Base-by-base conservation (phyloP, 2,113 vertebrate species). In the Megaptera novaeangliae region DNA sequence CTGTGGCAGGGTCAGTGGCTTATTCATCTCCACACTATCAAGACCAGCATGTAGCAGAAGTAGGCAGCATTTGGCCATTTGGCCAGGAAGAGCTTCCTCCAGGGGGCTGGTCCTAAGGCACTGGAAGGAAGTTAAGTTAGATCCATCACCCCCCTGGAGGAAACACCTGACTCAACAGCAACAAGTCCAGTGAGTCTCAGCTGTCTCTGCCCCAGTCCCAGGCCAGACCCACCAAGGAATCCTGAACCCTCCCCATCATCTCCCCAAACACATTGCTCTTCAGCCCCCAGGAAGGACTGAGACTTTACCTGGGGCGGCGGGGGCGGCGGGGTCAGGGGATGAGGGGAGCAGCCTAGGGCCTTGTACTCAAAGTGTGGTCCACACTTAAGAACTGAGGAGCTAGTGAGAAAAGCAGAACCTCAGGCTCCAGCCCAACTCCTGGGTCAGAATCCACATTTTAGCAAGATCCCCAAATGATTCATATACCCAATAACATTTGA, bases 391-490 rank as follows among this genome's bases (percentile, higher is more conserved):
- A 88, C 20, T 39, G 21, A 55, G 61, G n/a, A 52, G 49, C 64
- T 3, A 46, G 15, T 39, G 61, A 90, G 39, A 92, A 95, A 80
- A 68, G 41, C 59, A 39, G 34, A 80, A n/a, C 41, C 81, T 49
- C 69, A 36, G 55, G 14, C 34, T 44, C n/a, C 23, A 78, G 3
- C 71, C 34, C 84, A 63, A 84, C 31, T 74, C 52, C 74, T 52
- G 34, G 89, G 74, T 69, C 95, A 31, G 44, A 92, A 83, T 57
- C 83, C 92, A 64, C 27, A 57, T 69, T 94, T 88, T 94, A 88
- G 41, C 57, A 88, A 81, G 75, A 46, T 64, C 20, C 27, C 15
- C 36, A 88, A 18, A 55, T 78, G 52, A 86, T 11, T 69, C 78
- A 59, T 57, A n/a, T 75, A 25, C 66, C 59, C 12, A 15, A n/a